Evolutionary conservation across 2,888 invertebrate genomes (phyloP), one percentile per base, ranked within the genome.

Genomic region (Camponotus fellah): DNA sequence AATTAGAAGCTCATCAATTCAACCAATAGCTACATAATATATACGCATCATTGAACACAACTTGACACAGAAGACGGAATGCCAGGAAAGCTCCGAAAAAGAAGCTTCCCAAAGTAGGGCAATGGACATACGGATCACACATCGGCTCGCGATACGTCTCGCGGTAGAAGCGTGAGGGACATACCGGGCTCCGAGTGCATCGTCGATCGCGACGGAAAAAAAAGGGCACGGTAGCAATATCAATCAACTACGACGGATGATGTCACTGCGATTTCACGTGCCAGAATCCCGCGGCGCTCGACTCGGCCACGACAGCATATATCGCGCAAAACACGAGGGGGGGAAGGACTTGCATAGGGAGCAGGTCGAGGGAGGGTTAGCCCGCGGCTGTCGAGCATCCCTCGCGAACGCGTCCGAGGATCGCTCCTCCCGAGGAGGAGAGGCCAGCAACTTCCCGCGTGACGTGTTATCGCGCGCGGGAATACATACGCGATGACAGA

Each of bases 341-440:
- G 26, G 80, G 81, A 84, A 14, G 81, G 85, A 14, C 68, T 90
- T 90, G 89, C 84, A 90, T 89, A 90, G 89, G 89, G 88, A 88
- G 85, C 86, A 84, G 53, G 84, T 26, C 12, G 84, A 83, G 83
- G 85, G 83, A 89, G 89, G 90, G 89, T 90, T 91, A 89, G 85
- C 84, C 86, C 84, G 84, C 82, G 86, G 80, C 90, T 90, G 90
- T 90, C 90, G 87, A 84, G 87, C 87, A 37, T 65, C n/a, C 43
- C 12, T 46, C 32, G 64, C 64, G 75, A 10, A 74, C 0, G 26
- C 40, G 32, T 10, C 49, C 53, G 69, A n/a, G n/a, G 21, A 71
- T 43, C 32, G 17, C 3, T n/a, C n/a, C 10, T 34, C 34, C 34
- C 5, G 21, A 37, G 12, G n/a, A 56, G n/a, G 56, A n/a, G 21